Percentiles rank a stretch among this genome's conserved stretches.
phyloP scores from a whole-genome alignment of 2,113 vertebrate species.

The Notothenia coriiceps region DNA sequence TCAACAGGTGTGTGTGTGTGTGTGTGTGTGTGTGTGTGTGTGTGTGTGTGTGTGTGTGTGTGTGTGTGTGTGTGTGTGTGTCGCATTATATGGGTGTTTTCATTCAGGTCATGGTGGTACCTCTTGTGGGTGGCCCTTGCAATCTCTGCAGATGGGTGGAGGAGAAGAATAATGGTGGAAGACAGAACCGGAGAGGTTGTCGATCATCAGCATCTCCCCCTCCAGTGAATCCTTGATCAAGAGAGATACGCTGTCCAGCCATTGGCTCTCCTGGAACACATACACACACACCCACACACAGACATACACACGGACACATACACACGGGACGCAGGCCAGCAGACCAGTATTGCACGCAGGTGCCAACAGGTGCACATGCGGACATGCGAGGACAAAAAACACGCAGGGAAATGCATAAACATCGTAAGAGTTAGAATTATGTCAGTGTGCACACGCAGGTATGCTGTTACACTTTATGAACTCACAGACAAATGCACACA shows the following conservation, averaged over 20 bases:
- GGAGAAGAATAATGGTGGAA: conserved; percentile 98
- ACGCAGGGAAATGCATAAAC: conserved; percentile 81
- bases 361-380: conserved; percentile 78
- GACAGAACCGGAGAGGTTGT: conserved; percentile 99
- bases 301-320: conserved; percentile 41
- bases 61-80: too few relatives aligned
- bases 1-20: not conserved
- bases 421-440: conserved; percentile 60
- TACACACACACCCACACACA: conserved; percentile 58
- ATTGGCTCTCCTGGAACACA: conserved; percentile 94
- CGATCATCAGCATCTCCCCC: conserved; percentile 99
- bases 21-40: conserved; percentile 10
- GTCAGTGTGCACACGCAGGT: conserved; percentile 39
- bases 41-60: not conserved
- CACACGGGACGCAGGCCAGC: conserved; percentile 76
- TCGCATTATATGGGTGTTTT: too few relatives aligned
- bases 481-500: conserved; percentile 35
- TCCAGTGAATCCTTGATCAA: conserved; percentile 99
- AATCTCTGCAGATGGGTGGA: conserved; percentile 90
- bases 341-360: conserved; percentile 76
- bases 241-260: conserved; percentile 99
- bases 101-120: conserved; percentile 77
- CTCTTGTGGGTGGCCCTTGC: conserved; percentile 94
- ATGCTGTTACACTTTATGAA: conserved; percentile 41
- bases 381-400: conserved; percentile 80